A percentile compares a stretch with the other conserved stretches of the same genome.
phyloP scores from a whole-genome alignment of 2,797 vertebrate genomes.

The Knipowitschia caucasica region DNA sequence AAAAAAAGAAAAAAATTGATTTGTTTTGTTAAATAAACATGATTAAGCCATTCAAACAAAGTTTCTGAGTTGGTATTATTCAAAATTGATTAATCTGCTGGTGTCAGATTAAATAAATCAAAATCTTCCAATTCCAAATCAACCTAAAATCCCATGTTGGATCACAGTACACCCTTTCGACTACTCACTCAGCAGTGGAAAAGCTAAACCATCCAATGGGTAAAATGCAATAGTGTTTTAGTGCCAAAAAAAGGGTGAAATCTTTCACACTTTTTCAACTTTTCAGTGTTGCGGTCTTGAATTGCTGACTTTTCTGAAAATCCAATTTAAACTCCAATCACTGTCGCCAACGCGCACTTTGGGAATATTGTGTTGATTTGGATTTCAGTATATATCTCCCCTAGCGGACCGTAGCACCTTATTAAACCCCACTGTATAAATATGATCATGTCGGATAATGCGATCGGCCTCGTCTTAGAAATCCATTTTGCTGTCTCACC shows the following conservation, averaged over 20 bases:
- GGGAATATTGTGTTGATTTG: constrained; percentile 8
- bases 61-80: no score
- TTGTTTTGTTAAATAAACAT: no score
- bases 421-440: constrained; percentile 37
- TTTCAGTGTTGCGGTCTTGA: background rate
- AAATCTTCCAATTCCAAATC: background rate
- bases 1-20: no score
- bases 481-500: constrained; percentile 37
- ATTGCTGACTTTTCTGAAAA: constrained; percentile 13
- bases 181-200: no score
- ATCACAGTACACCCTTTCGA: no score
- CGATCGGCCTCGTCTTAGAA: constrained; percentile 25
- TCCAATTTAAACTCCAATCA: constrained; percentile 19
- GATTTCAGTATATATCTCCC: constrained; percentile 10
- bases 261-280: no score
- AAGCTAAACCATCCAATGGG: no score
- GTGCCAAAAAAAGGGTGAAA: no score
- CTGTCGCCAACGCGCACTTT: background rate
- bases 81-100: no score
- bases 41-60: no score
- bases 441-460: constrained; percentile 43
- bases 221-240: background rate
- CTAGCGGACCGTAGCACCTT: constrained; percentile 9
- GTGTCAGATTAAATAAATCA: no score
- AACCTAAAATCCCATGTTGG: no score